These are phyloP conservation scores for Pyrochroa serraticornis DNA, from an alignment of 2,888 invertebrate genomes.

Conservation along the genomic window DNA sequence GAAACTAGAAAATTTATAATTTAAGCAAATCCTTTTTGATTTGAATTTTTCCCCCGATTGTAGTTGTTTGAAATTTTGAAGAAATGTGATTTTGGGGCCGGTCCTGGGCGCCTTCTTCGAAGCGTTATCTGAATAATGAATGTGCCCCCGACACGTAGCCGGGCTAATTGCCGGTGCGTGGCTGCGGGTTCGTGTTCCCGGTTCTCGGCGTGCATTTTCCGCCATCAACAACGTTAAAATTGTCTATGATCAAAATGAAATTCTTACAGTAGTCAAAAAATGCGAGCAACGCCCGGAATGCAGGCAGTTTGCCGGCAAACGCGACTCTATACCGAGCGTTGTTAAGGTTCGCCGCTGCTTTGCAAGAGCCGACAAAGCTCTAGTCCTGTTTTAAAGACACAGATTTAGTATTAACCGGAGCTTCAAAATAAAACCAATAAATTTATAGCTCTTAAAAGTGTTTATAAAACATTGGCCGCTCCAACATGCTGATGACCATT, in stretches of 20 bases:
- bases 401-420: constrained; percentile 56
- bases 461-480: constrained; percentile 55
- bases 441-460: constrained; percentile 56
- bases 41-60: no score
- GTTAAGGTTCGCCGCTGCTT: constrained; percentile 32
- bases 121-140: no score
- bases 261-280: constrained; percentile 59
- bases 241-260: constrained; percentile 51
- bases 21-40: no score
- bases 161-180: constrained; percentile 6
- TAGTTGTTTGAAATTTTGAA: no score
- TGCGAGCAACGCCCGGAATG: constrained; percentile 50
- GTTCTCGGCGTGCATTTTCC: constrained; percentile 7
- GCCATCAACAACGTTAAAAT: constrained; percentile 35
- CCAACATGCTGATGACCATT: constrained; percentile 51
- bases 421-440: constrained; percentile 56
- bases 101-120: no score
- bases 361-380: constrained; percentile 53
- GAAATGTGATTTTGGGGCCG: no score
- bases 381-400: constrained; percentile 54
- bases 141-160: no score
- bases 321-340: constrained; percentile 40
- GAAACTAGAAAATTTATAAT: no score
- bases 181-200: constrained; percentile 8
- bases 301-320: constrained; percentile 38